Evolutionary conservation across 1,140 invertebrate genomes (phyloP), one percentile per base, ranked within the genome.

Genomic region (Drosophila pallidifrons): DNA sequence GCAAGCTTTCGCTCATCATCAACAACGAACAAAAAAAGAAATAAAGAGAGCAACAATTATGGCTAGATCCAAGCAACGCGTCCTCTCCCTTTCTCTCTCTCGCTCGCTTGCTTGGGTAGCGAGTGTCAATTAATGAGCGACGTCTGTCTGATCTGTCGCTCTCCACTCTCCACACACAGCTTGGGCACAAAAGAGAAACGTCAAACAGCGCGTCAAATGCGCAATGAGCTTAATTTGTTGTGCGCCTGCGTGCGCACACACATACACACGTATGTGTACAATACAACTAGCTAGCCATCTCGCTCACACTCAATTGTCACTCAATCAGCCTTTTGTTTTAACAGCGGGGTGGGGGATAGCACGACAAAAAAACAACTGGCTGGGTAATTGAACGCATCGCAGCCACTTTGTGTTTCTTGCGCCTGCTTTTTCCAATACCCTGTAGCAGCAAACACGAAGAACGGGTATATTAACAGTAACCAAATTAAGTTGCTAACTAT

Each of bases 221-320:
- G 85, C 85, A 88, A 88, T 88, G 85, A 83, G 83, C 83, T 88
- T 89, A 83, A 81, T 85, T 87, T 80, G 77, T 67, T 81, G 46
- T 76, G 77, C 85, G 80, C 80, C 59, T 82, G 82, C 82, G 79
- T 67, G 55, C 65, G 52, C 43, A 72, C 35, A 16, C 28, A 73
- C 16, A 11, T 55, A 54, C 10, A 63, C 45, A 16, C 6, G 16
- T 3, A 3, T 51, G 6, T 25, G 8, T 41, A 25, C 15, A 47
- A 38, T 28, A 41, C 25, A 59, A 46, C 43, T 32, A 41, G 47
- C 20, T 59, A 20, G 72, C 65, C 57, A 63, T 70, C 47, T 54
- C 67, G 43, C 61, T 82, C 72, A 64, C 66, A 69, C 70, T 75
- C 85, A 70, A 75, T 69, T 70, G 66, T 63, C 57, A 69, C 57